phyloP scores from a whole-genome alignment of 2,113 vertebrate genomes.

The Clarias gariepinus region DNA sequence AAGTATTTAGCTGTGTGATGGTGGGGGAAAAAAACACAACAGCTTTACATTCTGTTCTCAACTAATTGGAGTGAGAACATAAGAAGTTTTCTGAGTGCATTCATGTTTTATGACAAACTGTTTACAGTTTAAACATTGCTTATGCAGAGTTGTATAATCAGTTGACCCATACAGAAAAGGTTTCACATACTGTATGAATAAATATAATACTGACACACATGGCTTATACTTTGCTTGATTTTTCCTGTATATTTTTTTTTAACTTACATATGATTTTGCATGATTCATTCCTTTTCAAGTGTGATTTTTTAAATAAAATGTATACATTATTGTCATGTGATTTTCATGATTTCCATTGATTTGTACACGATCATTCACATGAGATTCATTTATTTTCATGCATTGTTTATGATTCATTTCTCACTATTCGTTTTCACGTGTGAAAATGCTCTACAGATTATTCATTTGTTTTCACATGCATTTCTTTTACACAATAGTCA shows the following conservation, averaged over 20 bases:
- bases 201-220: neutral
- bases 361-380: neutral
- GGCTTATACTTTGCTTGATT: neutral
- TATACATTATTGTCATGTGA: neutral
- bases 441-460: neutral
- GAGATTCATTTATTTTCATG: neutral
- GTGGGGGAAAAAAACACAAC: neutral
- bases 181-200: neutral
- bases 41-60: neutral
- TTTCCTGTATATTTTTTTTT: too few relatives aligned
- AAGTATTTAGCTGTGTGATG: neutral
- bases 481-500: neutral
- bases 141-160: neutral
- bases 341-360: neutral
- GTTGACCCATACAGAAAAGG: neutral
- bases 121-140: neutral
- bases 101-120: too few relatives aligned
- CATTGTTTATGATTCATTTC: neutral
- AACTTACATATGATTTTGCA: too few relatives aligned
- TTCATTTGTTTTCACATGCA: neutral
- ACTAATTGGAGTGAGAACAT: neutral
- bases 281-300: too few relatives aligned
- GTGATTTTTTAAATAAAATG: too few relatives aligned
- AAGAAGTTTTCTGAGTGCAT: neutral
- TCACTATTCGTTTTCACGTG: neutral